These are phyloP conservation scores for Crematogaster levior DNA, from an alignment of 2,888 invertebrate species.

Conservation along the genomic window DNA sequence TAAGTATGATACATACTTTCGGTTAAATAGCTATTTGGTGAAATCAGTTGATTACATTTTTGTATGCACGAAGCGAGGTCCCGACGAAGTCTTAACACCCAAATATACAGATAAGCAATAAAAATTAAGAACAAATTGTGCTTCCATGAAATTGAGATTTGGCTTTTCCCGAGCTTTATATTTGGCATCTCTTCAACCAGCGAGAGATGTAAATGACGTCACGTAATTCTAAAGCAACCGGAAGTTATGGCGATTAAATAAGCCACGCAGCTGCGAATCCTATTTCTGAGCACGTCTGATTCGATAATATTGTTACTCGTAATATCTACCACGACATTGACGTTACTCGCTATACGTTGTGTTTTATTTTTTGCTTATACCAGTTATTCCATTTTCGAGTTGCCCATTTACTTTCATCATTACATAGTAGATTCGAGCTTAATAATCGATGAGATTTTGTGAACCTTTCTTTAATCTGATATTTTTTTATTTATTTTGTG, in stretches of 20 bases:
- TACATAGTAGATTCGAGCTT: neutral
- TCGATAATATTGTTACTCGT: constrained; percentile 23
- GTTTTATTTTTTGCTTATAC: neutral
- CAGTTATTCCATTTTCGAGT: neutral
- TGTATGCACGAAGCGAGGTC: neutral
- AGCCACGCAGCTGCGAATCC: constrained; percentile 75
- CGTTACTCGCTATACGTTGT: neutral
- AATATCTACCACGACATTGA: constrained; percentile 20
- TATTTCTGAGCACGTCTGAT: constrained; percentile 71
- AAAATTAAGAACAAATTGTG: neutral
- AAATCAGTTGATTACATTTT: neutral
- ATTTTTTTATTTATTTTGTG: neutral
- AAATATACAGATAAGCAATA: constrained; percentile 25
- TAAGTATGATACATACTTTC: too few species aligned
- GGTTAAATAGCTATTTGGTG: too few species aligned
- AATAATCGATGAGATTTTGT: neutral
- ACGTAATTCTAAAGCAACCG: constrained; percentile 69
- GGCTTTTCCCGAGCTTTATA: constrained; percentile 59
- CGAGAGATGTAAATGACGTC: constrained; percentile 65
- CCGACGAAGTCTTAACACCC: constrained; percentile 3
- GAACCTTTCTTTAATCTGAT: neutral
- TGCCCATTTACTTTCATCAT: neutral
- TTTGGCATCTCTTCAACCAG: constrained; percentile 60
- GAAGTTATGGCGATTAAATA: constrained; percentile 78
- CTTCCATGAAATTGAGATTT: constrained; percentile 61